A percentile compares a stretch with the other conserved stretches of the same genome.
Conservation (phyloP, 2,888 invertebrate genomes). For the Pemphredon lugubris region DNA sequence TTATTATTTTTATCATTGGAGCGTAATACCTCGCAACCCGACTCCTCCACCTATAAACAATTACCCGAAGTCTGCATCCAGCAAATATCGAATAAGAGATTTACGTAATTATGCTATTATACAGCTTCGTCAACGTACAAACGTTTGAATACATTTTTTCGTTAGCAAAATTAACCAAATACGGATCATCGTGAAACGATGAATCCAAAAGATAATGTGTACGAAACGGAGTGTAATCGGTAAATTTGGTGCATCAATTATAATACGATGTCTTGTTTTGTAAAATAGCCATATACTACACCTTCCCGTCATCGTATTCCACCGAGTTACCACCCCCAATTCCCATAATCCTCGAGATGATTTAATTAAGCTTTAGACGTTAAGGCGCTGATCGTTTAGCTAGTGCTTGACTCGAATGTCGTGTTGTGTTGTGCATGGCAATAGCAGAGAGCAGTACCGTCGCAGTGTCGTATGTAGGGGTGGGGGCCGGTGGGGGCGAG, state of each 20-base stretch:
- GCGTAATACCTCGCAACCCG: not conserved
- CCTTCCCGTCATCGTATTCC: not conserved
- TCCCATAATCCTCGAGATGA: constrained; percentile 22
- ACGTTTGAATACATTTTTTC: too few species aligned
- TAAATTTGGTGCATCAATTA: too few species aligned
- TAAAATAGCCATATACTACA: not conserved
- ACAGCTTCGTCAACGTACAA: too few species aligned
- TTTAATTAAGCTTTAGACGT: constrained; percentile 73
- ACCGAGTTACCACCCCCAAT: not conserved
- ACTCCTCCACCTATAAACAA: not conserved
- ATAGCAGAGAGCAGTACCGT: constrained; percentile 79
- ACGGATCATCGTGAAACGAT: too few species aligned
- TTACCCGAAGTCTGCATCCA: not conserved
- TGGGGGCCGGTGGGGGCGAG: constrained; percentile 79
- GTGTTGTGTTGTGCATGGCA: constrained; percentile 80
- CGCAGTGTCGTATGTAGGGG: constrained; percentile 79
- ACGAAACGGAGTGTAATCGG: too few species aligned
- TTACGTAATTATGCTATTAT: not conserved
- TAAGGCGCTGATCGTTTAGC: constrained; percentile 74
- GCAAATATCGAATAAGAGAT: not conserved
- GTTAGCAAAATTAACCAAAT: too few species aligned
- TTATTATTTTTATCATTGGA: not conserved
- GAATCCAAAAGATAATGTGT: too few species aligned
- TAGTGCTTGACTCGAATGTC: constrained; percentile 80
- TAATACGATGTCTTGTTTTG: too few species aligned